phyloP scores from a whole-genome alignment of 2,797 vertebrate species.

The Crenichthys baileyi region DNA sequence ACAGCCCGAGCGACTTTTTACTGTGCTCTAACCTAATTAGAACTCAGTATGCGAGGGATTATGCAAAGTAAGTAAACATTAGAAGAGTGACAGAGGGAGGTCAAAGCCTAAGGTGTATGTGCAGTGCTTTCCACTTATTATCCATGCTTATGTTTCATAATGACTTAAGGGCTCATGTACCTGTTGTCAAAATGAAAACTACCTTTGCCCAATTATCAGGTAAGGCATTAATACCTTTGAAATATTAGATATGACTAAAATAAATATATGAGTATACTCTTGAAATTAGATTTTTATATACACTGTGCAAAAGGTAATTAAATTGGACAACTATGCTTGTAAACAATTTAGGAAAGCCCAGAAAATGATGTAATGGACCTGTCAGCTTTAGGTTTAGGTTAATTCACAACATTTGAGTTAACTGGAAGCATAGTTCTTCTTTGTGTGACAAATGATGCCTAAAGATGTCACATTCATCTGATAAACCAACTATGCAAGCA shows the following conservation, averaged over 20 bases:
- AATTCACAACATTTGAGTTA: background rate
- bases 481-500: background rate
- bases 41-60: conserved; percentile 49
- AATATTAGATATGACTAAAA: background rate
- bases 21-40: conserved; percentile 57
- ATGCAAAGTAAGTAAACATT: conserved; percentile 65
- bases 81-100: conserved; percentile 31
- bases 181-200: conserved; percentile 3
- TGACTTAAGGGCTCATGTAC: background rate
- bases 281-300: background rate
- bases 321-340: background rate
- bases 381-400: background rate
- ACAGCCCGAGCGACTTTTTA: conserved; percentile 40
- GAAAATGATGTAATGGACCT: background rate
- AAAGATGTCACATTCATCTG: background rate
- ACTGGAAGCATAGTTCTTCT: background rate
- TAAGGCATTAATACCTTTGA: background rate
- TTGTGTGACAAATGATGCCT: too few species aligned
- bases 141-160: conserved; percentile 15
- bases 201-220: background rate
- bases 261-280: background rate
- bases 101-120: conserved; percentile 23
- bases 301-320: background rate
- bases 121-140: conserved; percentile 21
- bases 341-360: background rate